Conservation (phyloP, 2,113 vertebrate genomes). For the Coreoperca whiteheadi region DNA sequence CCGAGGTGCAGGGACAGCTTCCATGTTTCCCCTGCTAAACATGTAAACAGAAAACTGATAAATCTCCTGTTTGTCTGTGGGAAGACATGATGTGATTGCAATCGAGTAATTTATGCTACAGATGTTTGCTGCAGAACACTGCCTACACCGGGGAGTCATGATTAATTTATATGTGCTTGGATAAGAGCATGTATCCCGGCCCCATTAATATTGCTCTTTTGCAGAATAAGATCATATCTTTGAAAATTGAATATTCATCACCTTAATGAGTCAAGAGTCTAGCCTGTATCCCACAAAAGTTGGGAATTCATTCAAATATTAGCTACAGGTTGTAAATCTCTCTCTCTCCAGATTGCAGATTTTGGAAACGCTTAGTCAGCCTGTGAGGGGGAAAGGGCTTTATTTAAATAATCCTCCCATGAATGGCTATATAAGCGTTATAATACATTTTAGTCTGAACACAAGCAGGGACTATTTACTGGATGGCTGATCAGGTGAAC, state of each 20-base stretch:
- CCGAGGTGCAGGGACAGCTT: conserved; percentile 18
- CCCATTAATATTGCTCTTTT: conserved; percentile 81
- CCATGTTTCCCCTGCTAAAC: conserved; percentile 37
- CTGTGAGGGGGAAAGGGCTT: conserved; percentile 37
- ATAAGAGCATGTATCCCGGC: conserved; percentile 71
- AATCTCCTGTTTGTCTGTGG: conserved; percentile 57
- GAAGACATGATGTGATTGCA: conserved; percentile 50
- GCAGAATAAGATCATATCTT: conserved; percentile 73
- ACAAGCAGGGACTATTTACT: conserved; percentile 47
- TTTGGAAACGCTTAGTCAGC: conserved; percentile 64
- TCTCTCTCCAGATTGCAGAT: conserved; percentile 48
- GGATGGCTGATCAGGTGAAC: conserved; percentile 53
- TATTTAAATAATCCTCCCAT: conserved; percentile 63
- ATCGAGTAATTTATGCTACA: conserved; percentile 74
- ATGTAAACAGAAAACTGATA: conserved; percentile 53
- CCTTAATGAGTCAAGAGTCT: conserved; percentile 70
- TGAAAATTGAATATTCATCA: conserved; percentile 76
- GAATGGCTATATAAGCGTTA: conserved; percentile 46
- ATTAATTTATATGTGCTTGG: conserved; percentile 80
- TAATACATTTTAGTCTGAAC: conserved; percentile 50
- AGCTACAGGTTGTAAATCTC: conserved; percentile 75
- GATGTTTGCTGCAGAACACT: conserved; percentile 73
- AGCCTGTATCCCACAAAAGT: conserved; percentile 56
- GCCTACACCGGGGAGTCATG: conserved; percentile 63
- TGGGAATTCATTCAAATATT: conserved; percentile 61